These are phyloP conservation scores for Tachycineta bicolor DNA, from an alignment of 2,113 vertebrate species.

Conservation along the genomic window DNA sequence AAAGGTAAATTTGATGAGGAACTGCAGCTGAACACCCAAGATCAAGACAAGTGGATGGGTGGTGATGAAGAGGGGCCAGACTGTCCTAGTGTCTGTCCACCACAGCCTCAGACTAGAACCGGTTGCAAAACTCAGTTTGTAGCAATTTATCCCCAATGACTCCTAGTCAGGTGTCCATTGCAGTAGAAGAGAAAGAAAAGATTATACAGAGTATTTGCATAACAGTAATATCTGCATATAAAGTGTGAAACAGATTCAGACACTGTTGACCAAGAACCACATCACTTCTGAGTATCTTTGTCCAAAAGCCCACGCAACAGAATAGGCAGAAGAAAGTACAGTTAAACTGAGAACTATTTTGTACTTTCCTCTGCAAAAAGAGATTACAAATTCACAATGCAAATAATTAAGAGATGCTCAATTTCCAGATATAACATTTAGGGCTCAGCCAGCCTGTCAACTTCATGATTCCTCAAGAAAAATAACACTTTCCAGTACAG, in stretches of 20 bases:
- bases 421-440: not conserved
- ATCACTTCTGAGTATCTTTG: not conserved
- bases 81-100: not conserved
- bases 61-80: not conserved
- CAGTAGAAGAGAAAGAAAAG: not conserved
- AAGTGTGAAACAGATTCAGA: not conserved
- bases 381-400: not conserved
- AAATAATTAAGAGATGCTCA: not conserved
- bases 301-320: not conserved
- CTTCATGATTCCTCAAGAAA: slow-evolving; percentile 2
- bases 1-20: not conserved
- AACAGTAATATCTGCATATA: not conserved
- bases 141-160: not conserved
- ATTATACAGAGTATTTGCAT: not conserved
- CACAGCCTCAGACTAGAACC: not conserved
- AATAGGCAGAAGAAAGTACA: not conserved
- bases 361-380: not conserved
- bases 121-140: not conserved
- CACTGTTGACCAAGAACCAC: not conserved
- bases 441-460: not conserved
- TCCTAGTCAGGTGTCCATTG: not conserved
- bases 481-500: not conserved
- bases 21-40: not conserved
- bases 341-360: not conserved
- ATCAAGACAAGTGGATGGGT: not conserved